These are phyloP conservation scores for Phyllopteryx taeniolatus DNA, from an alignment of 2,113 vertebrate species.

Conservation along the genomic window DNA sequence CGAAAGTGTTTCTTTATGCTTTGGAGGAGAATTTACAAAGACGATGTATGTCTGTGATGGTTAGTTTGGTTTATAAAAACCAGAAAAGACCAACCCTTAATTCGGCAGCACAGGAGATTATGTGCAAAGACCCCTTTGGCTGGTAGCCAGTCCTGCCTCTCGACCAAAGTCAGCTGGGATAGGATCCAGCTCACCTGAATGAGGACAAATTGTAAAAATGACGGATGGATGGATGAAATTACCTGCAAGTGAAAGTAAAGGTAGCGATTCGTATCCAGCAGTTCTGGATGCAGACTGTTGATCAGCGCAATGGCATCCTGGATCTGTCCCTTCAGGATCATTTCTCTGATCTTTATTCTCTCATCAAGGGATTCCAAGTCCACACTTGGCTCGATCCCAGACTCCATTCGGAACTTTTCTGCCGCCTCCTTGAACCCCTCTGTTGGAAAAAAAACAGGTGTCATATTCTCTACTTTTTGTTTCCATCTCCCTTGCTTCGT, in stretches of 20 bases:
- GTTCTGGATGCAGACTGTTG: conserved; percentile 95
- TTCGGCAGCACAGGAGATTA: too few relatives aligned
- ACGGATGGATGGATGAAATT: not conserved
- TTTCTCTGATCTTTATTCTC: conserved; percentile 95
- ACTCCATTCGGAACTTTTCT: conserved; percentile 97
- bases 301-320: conserved; percentile 94
- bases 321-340: conserved; percentile 96
- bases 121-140: not conserved
- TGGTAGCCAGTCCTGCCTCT: not conserved
- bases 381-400: conserved; percentile 94
- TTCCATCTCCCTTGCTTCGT: not conserved
- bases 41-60: too few relatives aligned
- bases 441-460: conserved; percentile 47
- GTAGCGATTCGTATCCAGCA: conserved; percentile 95
- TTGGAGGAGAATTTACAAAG: too few relatives aligned
- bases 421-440: conserved; percentile 99
- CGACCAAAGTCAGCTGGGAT: not conserved
- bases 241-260: conserved; percentile 99
- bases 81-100: too few relatives aligned
- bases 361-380: conserved; percentile 95
- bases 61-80: too few relatives aligned
- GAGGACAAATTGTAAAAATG: not conserved
- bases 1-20: too few relatives aligned
- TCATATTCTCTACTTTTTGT: not conserved
- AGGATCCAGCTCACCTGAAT: not conserved